These are phyloP conservation scores for Drosophila kohkoa DNA, from an alignment of 1,140 invertebrate genomes.

Conservation along the genomic window DNA sequence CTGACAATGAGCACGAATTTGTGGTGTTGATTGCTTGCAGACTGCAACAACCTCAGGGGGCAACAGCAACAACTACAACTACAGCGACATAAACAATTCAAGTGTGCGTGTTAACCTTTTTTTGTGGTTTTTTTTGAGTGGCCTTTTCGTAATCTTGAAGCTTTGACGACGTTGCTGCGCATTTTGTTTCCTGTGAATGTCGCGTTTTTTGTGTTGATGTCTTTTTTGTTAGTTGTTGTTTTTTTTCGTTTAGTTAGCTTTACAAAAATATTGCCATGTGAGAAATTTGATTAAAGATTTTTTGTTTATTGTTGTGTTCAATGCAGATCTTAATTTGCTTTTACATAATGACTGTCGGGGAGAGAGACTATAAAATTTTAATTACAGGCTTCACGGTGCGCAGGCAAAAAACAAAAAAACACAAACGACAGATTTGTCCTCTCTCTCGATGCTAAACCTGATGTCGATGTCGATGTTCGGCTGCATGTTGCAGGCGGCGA, in stretches of 20 bases:
- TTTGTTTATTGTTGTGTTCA: slow-evolving; percentile 3
- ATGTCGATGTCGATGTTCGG: too few relatives aligned
- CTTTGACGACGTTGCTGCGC: slow-evolving; percentile 23
- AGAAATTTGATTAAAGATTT: slow-evolving; percentile 62
- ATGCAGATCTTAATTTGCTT: slow-evolving; percentile 44
- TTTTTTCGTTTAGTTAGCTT: slow-evolving; percentile 28
- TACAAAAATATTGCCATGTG: slow-evolving; percentile 40
- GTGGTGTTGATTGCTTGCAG: slow-evolving; percentile 19
- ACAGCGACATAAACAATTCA: slow-evolving; percentile 16
- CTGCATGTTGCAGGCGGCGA: slow-evolving; percentile 17
- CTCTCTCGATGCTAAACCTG: not conserved
- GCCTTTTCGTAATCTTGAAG: slow-evolving; percentile 39
- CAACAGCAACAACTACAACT: not conserved
- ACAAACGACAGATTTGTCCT: too few relatives aligned
- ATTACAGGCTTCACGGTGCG: slow-evolving; percentile 33
- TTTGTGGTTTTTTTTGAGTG: slow-evolving; percentile 11
- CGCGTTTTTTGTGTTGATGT: slow-evolving; percentile 16
- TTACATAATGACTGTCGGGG: slow-evolving; percentile 37
- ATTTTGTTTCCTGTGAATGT: slow-evolving; percentile 42
- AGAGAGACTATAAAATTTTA: slow-evolving; percentile 38
- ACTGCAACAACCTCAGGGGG: slow-evolving; percentile 16
- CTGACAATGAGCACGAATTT: slow-evolving; percentile 48
- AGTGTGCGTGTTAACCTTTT: slow-evolving; percentile 55
- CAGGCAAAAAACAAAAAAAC: slow-evolving; percentile 13
- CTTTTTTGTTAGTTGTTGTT: slow-evolving; percentile 31